phyloP scores from a whole-genome alignment of 2,113 vertebrate species.

The Mesocricetus auratus region DNA sequence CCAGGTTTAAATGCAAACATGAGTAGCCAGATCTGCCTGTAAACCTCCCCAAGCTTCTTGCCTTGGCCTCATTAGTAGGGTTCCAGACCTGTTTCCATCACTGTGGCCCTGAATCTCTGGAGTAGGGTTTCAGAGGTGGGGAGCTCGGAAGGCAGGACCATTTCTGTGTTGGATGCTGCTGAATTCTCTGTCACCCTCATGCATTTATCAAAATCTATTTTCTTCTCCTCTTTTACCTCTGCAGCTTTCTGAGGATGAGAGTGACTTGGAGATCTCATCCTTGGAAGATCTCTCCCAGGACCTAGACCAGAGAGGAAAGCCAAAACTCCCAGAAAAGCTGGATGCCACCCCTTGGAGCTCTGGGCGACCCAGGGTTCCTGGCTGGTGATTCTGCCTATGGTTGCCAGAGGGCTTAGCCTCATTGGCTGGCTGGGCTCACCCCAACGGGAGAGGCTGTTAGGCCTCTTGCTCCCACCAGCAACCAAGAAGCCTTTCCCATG shows the following conservation, averaged over 20 bases:
- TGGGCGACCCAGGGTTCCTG: constrained; percentile 54
- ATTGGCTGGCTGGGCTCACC: rapidly evolving
- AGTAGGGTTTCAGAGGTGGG: background rate
- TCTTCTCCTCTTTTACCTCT: background rate
- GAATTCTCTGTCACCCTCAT: background rate
- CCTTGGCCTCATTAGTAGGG: background rate
- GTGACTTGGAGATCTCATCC: constrained; percentile 84
- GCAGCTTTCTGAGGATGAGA: constrained; percentile 80
- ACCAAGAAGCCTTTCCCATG: background rate
- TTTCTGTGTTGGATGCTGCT: background rate
- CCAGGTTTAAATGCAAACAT: background rate
- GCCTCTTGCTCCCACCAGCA: background rate
- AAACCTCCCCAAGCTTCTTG: background rate
- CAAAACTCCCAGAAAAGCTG: constrained; percentile 29
- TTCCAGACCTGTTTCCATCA: background rate
- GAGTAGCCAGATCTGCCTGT: background rate
- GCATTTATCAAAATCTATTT: background rate
- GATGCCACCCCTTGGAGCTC: constrained; percentile 80
- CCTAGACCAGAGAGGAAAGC: constrained; percentile 55
- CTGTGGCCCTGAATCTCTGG: background rate
- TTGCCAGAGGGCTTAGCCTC: background rate
- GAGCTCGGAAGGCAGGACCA: background rate
- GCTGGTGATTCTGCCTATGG: constrained; percentile 70
- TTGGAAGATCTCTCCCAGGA: constrained; percentile 82
- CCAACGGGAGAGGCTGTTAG: background rate